Evolutionary conservation across 2,888 invertebrate species (phyloP).

Genomic region (Neoascia interrupta): DNA sequence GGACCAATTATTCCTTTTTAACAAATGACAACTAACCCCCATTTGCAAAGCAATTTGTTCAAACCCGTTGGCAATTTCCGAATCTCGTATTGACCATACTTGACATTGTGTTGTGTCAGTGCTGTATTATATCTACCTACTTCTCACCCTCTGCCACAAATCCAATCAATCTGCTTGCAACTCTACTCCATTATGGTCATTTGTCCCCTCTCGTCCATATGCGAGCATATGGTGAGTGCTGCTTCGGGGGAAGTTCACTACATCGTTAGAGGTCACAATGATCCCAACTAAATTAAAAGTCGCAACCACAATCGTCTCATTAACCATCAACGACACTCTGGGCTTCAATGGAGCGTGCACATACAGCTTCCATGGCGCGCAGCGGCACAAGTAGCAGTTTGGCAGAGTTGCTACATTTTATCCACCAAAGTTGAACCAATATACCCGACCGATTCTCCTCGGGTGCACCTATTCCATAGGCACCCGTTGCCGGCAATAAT

Average conservation of each 20-base stretch:
- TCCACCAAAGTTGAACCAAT: too few species aligned
- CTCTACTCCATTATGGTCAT: conserved; percentile 23
- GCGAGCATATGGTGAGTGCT: too few species aligned
- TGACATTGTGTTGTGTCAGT: background rate
- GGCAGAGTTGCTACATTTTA: too few species aligned
- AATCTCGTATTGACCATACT: conserved; percentile 8
- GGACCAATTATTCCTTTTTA: too few species aligned
- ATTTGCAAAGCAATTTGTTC: background rate
- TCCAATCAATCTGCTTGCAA: conserved; percentile 41
- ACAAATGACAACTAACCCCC: too few species aligned
- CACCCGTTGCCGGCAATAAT: too few species aligned
- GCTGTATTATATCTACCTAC: too few species aligned
- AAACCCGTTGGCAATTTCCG: background rate
- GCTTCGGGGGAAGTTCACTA: conserved; percentile 1
- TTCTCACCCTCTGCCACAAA: conserved; percentile 1
- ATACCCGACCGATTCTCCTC: too few species aligned
- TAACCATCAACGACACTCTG: conserved; percentile 39
- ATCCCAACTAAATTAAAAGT: conserved; percentile 8
- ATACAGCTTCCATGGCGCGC: conserved; percentile 8
- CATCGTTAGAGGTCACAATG: conserved; percentile 7
- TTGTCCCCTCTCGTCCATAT: too few species aligned
- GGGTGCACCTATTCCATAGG: too few species aligned
- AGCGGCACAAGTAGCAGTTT: too few species aligned
- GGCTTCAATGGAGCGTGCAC: background rate
- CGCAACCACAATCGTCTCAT: conserved; percentile 43